Percentiles rank a stretch among this genome's conserved stretches.
Evolutionary conservation across 2,888 invertebrate genomes (phyloP).

Genomic region (Agriopis leucophaearia): DNA sequence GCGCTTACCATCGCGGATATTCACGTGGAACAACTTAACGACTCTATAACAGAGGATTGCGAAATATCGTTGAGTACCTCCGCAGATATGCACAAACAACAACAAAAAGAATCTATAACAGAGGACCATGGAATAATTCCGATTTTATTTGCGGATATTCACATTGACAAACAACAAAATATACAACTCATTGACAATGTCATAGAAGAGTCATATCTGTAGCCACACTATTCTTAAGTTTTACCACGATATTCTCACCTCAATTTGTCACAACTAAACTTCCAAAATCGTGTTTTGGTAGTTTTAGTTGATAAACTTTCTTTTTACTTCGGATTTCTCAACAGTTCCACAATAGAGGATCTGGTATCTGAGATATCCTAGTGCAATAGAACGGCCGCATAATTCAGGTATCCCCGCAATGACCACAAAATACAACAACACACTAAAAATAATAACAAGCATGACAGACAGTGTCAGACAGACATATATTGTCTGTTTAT

Average conservation of each 20-base stretch:
- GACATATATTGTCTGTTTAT: too few species aligned
- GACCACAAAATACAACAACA: too few species aligned
- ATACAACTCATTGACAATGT: background rate
- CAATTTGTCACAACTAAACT: background rate
- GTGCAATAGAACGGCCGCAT: too few species aligned
- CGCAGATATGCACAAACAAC: background rate
- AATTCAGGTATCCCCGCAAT: too few species aligned
- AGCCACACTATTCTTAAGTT: background rate
- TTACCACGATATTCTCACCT: background rate
- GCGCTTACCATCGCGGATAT: background rate
- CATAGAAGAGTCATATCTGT: slow-evolving; percentile 6
- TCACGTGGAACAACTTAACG: background rate
- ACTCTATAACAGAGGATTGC: background rate
- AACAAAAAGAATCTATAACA: background rate
- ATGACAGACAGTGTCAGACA: too few species aligned
- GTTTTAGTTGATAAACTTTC: background rate
- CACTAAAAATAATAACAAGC: too few species aligned
- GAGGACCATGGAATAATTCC: background rate
- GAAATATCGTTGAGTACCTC: background rate
- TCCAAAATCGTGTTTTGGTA: background rate
- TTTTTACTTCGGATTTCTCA: background rate
- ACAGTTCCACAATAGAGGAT: background rate
- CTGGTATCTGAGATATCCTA: background rate
- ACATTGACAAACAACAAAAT: background rate
- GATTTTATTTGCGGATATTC: background rate